phyloP scores from a whole-genome alignment of 2,113 vertebrate species.

The Nesoenas mayeri region DNA sequence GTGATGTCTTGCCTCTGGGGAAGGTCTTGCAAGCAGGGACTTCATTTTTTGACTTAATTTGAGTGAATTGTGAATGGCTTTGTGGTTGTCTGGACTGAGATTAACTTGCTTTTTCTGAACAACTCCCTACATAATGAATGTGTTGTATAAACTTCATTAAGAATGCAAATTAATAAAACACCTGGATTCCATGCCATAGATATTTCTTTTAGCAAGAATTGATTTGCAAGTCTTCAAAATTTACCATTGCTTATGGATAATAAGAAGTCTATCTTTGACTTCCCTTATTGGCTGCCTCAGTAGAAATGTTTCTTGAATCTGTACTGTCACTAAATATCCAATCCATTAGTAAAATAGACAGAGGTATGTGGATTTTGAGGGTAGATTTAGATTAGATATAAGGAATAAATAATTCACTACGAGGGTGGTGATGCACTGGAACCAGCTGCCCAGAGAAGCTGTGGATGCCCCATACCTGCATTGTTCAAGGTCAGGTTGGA shows the following conservation, averaged over 20 bases:
- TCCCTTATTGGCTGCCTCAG: not conserved
- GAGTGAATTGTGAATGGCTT: not conserved
- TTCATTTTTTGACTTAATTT: not conserved
- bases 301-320: not conserved
- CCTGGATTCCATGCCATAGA: not conserved
- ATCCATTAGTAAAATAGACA: not conserved
- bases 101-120: not conserved
- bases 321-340: not conserved
- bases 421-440: no score
- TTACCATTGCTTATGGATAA: not conserved
- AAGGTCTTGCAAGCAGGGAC: not conserved
- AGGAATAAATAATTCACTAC: no score
- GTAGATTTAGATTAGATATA: no score
- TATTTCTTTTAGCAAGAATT: not conserved
- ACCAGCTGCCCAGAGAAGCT: no score
- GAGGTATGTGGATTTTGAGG: not conserved
- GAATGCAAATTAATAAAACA: not conserved
- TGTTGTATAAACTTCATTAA: not conserved
- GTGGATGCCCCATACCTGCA: no score
- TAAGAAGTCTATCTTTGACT: not conserved
- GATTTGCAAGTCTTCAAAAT: not conserved
- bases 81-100: not conserved
- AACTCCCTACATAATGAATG: not conserved
- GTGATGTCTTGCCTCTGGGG: not conserved
- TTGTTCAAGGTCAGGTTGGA: no score